A percentile compares a stretch with the other conserved stretches of the same genome.
These are phyloP conservation scores for Lampropteryx suffumata DNA, from an alignment of 2,888 invertebrate genomes.

Conservation along the genomic window DNA sequence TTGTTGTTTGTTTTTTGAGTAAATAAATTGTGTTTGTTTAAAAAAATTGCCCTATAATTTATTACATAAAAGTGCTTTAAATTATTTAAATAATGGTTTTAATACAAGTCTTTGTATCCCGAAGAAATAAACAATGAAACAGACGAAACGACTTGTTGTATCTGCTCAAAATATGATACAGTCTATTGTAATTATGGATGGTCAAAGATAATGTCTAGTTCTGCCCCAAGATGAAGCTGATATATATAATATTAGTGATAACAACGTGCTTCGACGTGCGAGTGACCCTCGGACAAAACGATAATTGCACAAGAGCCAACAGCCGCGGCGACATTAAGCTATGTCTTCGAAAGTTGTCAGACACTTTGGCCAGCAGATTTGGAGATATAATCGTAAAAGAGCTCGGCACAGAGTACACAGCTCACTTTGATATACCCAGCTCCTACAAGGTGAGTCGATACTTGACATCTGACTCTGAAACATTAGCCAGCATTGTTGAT, in stretches of 20 bases:
- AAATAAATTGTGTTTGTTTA: too few relatives aligned
- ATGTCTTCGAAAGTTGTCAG: constrained; percentile 63
- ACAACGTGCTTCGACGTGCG: constrained; percentile 48
- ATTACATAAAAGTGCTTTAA: too few relatives aligned
- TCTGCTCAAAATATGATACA: too few relatives aligned
- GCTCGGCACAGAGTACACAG: constrained; percentile 68
- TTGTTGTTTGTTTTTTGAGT: too few relatives aligned
- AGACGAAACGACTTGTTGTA: not conserved
- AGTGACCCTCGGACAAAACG: constrained; percentile 58
- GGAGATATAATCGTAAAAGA: constrained; percentile 69
- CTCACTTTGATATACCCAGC: constrained; percentile 66
- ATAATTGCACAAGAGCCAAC: constrained; percentile 64
- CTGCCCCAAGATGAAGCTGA: constrained; percentile 71
- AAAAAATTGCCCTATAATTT: too few relatives aligned
- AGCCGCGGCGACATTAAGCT: constrained; percentile 66
- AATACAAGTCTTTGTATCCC: too few relatives aligned
- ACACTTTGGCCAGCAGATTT: constrained; percentile 63
- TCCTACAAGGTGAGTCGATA: constrained; percentile 67
- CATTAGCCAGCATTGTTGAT: constrained; percentile 59
- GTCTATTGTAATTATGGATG: too few relatives aligned
- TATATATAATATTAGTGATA: constrained; percentile 64
- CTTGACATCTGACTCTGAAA: constrained; percentile 59
- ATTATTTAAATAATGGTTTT: too few relatives aligned
- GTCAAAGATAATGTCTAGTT: constrained; percentile 53
- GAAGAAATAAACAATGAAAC: not conserved